Base-by-base conservation (phyloP, 2,113 vertebrate species). In the Struthio camelus region DNA sequence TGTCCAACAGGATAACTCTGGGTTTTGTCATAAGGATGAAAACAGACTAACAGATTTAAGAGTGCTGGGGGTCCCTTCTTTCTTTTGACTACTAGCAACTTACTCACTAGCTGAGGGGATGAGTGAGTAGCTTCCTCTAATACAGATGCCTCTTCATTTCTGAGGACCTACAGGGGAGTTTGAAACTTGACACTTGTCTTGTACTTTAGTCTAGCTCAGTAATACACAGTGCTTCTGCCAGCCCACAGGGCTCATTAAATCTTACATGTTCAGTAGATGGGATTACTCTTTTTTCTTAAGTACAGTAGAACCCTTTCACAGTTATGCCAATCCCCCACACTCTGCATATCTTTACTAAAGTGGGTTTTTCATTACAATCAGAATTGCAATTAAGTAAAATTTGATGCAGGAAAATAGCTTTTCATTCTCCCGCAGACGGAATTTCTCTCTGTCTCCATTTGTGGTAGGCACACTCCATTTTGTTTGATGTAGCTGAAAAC, bases 101-200 rank as follows among this genome's bases (percentile, higher is more conserved):
- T 20, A 28, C 51, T 70, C 40, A 18, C 51, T 78, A 73, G 51
- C n/a, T 48, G 77, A 61, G 46, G 61, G 61, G 38, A 85, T 25
- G 78, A 92, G 53, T 22, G 81, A 80, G 44, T 92, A 81, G 28
- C 58, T 95, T 89, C 67, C 91, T 77, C 79, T 91, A 51, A 75
- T 3, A 94, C 89, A 96, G 71, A 93, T 72, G 76, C 28, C 85
- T 95, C 91, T 95, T 95, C 94, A 95, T 96, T 85, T 58, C 93
- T 56, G 59, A 78, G 64, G 93, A 94, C 95, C 96, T 96, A 91
- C 97, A 87, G 72, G 93, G 91, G 46, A 90, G 94, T 78, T 59
- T 78, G 95, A 95, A 96, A 96, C 54, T 25, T 54, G 89, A 95
- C 61, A 27, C 93, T 42, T 87, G 28, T 82, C 92, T 93, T 95